Evolutionary conservation across 2,113 vertebrate genomes (phyloP).

Genomic region (Triplophysa dalaica): DNA sequence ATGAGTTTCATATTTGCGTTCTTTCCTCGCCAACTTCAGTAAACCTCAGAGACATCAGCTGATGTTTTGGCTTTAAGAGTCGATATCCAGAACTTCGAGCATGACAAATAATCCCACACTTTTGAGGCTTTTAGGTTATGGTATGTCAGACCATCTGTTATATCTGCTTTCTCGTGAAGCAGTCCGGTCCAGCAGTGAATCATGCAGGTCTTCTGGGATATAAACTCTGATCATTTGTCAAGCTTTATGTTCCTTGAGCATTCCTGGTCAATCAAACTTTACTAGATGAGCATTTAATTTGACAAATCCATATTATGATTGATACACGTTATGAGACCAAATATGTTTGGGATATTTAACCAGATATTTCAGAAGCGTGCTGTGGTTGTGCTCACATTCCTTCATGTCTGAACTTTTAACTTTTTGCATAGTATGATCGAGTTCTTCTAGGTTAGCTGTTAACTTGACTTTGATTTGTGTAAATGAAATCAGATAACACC

Average conservation of each 20-base stretch:
- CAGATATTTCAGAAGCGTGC: conserved; percentile 31
- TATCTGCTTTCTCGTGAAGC: conserved; percentile 18
- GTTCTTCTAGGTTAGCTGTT: too few species aligned
- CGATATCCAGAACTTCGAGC: conserved; percentile 23
- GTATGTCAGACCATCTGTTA: conserved; percentile 38
- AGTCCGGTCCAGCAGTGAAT: conserved; percentile 32
- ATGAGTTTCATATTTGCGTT: conserved; percentile 18
- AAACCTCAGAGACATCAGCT: conserved; percentile 12
- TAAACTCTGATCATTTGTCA: conserved; percentile 28
- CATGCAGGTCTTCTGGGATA: conserved; percentile 13
- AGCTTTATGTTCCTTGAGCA: conserved; percentile 42
- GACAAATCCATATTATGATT: conserved; percentile 56
- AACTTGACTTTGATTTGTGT: too few species aligned
- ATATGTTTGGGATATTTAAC: conserved; percentile 60
- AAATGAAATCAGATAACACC: too few species aligned
- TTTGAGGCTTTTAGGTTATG: conserved; percentile 32
- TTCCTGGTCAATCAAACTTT: conserved; percentile 48
- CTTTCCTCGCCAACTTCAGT: neutral
- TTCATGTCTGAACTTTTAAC: neutral
- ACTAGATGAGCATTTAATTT: conserved; percentile 57
- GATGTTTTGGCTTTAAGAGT: conserved; percentile 23
- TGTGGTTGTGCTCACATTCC: conserved; percentile 21
- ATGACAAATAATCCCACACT: conserved; percentile 34
- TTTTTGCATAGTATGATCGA: neutral
- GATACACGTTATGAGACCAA: conserved; percentile 54